phyloP scores from a whole-genome alignment of 1,140 invertebrate genomes.

The Aphelenchoides besseyi region DNA sequence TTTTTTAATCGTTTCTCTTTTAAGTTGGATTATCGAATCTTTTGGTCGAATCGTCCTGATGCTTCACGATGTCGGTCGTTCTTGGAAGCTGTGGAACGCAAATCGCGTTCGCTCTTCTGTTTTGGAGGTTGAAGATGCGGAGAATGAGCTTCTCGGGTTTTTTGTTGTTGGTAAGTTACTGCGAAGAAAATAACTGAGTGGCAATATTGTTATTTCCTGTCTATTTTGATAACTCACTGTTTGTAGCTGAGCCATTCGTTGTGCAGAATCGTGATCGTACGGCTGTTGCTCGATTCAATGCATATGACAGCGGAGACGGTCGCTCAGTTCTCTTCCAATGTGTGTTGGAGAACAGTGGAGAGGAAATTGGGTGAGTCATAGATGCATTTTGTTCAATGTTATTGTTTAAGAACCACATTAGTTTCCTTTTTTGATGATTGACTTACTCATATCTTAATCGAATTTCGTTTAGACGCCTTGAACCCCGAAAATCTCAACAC shows the following conservation, averaged over 20 bases:
- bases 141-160: constrained; percentile 32
- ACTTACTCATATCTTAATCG: too few species aligned
- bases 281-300: constrained; percentile 20
- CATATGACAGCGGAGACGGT: constrained; percentile 26
- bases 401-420: too few species aligned
- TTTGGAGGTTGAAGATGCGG: constrained; percentile 25
- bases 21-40: constrained; percentile 36
- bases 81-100: constrained; percentile 15
- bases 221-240: too few species aligned
- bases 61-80: constrained; percentile 18
- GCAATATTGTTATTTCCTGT: constrained; percentile 12
- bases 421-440: too few species aligned
- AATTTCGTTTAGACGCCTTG: constrained; percentile 16
- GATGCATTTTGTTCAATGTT: not conserved
- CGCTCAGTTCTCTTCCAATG: constrained; percentile 27
- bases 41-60: constrained; percentile 40
- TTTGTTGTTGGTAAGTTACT: constrained; percentile 36
- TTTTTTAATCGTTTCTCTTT: not conserved
- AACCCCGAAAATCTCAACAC: constrained; percentile 20
- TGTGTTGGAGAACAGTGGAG: constrained; percentile 33
- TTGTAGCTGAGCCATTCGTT: constrained; percentile 29
- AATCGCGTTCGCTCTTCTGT: not conserved
- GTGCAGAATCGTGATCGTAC: constrained; percentile 24
- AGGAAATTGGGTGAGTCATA: constrained; percentile 19
- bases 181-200: constrained; percentile 1